Percentiles rank a stretch among this genome's conserved stretches.
These are phyloP conservation scores for Xiphophorus birchmanni DNA, from an alignment of 2,797 vertebrate genomes.

Conservation along the genomic window DNA sequence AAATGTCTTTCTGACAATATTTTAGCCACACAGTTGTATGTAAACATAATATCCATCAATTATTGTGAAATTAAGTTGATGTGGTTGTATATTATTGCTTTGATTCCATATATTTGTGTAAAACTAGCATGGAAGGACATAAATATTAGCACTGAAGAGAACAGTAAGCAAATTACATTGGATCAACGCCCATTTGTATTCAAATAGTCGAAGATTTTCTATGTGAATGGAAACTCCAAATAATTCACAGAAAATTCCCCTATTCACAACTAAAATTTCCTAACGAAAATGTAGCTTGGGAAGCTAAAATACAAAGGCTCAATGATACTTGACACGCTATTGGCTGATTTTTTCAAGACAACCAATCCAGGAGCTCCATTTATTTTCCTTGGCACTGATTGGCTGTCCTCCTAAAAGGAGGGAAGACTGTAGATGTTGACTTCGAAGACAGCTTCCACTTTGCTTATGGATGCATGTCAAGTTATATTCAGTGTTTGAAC, in stretches of 20 bases:
- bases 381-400: too few species aligned
- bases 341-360: background rate
- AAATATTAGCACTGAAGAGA: background rate
- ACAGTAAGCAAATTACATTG: background rate
- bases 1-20: background rate
- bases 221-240: background rate
- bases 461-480: too few species aligned
- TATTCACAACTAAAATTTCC: background rate
- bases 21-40: background rate
- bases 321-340: background rate
- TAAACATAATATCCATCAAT: background rate
- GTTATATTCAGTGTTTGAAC: too few species aligned
- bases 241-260: background rate
- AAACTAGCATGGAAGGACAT: background rate
- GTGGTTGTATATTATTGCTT: background rate
- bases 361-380: background rate
- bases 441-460: too few species aligned
- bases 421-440: too few species aligned
- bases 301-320: background rate
- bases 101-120: background rate
- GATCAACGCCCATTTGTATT: background rate
- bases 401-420: too few species aligned
- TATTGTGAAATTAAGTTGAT: background rate
- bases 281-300: background rate
- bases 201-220: background rate